Conservation (phyloP, 2,113 vertebrate species). For the Hiodon tergisus region DNA sequence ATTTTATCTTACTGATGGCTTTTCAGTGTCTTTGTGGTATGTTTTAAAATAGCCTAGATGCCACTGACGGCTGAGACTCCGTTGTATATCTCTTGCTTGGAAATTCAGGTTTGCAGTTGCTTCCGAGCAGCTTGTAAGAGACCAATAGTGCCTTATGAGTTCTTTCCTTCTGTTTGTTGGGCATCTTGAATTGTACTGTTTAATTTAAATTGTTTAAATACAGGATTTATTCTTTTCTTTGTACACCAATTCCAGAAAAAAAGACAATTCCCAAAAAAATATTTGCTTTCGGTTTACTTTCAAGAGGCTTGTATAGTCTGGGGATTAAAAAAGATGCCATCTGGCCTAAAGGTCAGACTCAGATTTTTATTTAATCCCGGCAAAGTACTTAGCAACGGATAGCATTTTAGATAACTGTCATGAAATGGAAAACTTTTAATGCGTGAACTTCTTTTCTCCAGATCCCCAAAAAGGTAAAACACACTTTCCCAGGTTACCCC, state of each 20-base stretch:
- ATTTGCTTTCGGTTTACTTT: conserved; percentile 17
- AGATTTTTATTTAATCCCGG: conserved; percentile 9
- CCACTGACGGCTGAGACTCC: conserved; percentile 21
- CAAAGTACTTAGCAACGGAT: not conserved
- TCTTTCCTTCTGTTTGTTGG: conserved; percentile 10
- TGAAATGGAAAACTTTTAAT: conserved; percentile 5
- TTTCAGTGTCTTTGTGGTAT: conserved; percentile 21
- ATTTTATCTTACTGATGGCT: conserved; percentile 19
- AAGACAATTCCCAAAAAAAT: conserved; percentile 20
- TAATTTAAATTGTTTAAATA: conserved; percentile 16
- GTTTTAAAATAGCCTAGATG: conserved; percentile 22
- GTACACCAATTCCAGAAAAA: conserved; percentile 1
- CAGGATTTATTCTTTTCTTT: conserved; percentile 13
- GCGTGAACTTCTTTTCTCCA: not conserved
- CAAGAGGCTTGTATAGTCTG: conserved; percentile 10
- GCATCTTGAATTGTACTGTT: not conserved
- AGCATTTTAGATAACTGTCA: conserved; percentile 9
- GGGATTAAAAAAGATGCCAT: conserved; percentile 33
- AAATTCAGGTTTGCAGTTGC: conserved; percentile 20
- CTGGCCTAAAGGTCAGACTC: conserved; percentile 23
- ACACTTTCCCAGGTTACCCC: not conserved
- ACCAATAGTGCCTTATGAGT: conserved; percentile 5
- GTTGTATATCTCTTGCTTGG: conserved; percentile 27
- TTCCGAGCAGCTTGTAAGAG: conserved; percentile 5
- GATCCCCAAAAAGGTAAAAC: not conserved